Evolutionary conservation across 2,888 invertebrate species (phyloP).

Genomic region (Papilio gigon): DNA sequence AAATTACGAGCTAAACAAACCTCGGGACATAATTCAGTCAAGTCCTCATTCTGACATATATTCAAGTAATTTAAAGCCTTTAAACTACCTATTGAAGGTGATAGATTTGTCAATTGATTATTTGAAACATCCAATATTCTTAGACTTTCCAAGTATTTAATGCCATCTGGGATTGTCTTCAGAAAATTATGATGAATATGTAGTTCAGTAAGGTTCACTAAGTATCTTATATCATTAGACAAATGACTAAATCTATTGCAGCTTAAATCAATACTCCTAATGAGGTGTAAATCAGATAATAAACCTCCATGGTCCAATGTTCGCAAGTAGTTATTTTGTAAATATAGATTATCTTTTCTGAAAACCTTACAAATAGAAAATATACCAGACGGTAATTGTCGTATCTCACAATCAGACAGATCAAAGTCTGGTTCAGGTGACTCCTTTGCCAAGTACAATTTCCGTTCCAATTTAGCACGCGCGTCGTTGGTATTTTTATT

Average conservation of each 20-base stretch:
- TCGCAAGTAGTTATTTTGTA: slow-evolving; percentile 86
- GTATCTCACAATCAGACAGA: slow-evolving; percentile 89
- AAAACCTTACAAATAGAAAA: slow-evolving; percentile 91
- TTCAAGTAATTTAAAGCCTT: slow-evolving; percentile 83
- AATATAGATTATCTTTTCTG: slow-evolving; percentile 86
- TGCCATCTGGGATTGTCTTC: slow-evolving; percentile 85
- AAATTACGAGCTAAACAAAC: slow-evolving; percentile 85
- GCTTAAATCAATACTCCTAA: slow-evolving; percentile 86
- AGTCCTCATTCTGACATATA: slow-evolving; percentile 82
- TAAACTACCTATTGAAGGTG: slow-evolving; percentile 84
- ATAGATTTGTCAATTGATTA: slow-evolving; percentile 85
- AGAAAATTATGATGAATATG: slow-evolving; percentile 88
- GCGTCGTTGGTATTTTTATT: slow-evolving; percentile 60
- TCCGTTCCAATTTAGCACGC: slow-evolving; percentile 69
- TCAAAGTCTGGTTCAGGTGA: slow-evolving; percentile 92
- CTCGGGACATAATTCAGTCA: slow-evolving; percentile 84
- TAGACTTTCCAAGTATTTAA: slow-evolving; percentile 84
- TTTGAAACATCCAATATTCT: slow-evolving; percentile 86
- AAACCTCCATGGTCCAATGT: slow-evolving; percentile 87
- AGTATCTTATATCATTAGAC: slow-evolving; percentile 84
- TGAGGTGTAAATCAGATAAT: slow-evolving; percentile 85
- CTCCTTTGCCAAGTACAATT: slow-evolving; percentile 83
- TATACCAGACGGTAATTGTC: slow-evolving; percentile 88
- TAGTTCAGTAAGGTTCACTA: slow-evolving; percentile 87
- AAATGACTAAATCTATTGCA: slow-evolving; percentile 85